phyloP scores from a whole-genome alignment of 1,140 invertebrate species.

The Scaptomyza hsui region DNA sequence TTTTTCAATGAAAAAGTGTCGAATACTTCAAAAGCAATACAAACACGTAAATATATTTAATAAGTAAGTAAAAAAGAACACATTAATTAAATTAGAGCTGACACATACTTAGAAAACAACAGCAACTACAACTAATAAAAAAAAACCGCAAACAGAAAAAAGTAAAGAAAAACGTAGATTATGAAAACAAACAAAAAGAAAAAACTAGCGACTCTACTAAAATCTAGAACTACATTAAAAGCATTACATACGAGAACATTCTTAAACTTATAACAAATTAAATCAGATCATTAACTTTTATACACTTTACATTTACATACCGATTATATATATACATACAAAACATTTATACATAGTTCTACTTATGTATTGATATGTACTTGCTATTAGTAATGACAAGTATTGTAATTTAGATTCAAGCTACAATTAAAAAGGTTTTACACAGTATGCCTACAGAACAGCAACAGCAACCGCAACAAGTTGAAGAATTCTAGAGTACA shows the following conservation, averaged over 20 bases:
- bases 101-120: constrained; percentile 11
- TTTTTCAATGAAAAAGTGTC: constrained; percentile 41
- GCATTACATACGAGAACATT: constrained; percentile 53
- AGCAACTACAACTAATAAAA: constrained; percentile 5
- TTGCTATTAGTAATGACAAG: constrained; percentile 12
- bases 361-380: constrained; percentile 21
- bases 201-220: constrained; percentile 44
- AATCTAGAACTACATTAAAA: constrained; percentile 63
- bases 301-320: constrained; percentile 81
- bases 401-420: constrained; percentile 66
- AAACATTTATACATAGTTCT: constrained; percentile 3
- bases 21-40: constrained; percentile 68
- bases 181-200: neutral
- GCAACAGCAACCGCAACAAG: constrained; percentile 30
- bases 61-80: constrained; percentile 20
- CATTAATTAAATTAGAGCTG: constrained; percentile 25
- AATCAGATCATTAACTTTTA: constrained; percentile 81
- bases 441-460: constrained; percentile 67
- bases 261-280: constrained; percentile 48
- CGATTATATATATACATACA: constrained; percentile 33
- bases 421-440: constrained; percentile 77
- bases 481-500: constrained; percentile 29
- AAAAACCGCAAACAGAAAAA: constrained; percentile 13
- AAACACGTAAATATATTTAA: constrained; percentile 43
- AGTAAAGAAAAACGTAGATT: constrained; percentile 19